Conservation (phyloP, 2,888 invertebrate genomes). For the Thyatira batis region DNA sequence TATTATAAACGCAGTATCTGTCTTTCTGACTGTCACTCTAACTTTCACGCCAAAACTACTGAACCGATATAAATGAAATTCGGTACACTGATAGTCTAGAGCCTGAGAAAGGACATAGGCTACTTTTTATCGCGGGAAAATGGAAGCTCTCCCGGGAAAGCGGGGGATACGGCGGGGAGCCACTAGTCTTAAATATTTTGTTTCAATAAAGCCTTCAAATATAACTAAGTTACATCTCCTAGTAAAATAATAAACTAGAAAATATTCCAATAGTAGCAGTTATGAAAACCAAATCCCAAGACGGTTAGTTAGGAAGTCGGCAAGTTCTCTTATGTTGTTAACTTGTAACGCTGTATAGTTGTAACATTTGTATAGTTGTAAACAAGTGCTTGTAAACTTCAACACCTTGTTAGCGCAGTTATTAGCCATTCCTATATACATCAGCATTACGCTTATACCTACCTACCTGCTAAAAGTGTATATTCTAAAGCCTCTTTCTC, state of each 20-base stretch:
- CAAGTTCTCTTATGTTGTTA: slow-evolving; percentile 36
- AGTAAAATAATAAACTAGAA: slow-evolving; percentile 6
- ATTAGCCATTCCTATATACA: slow-evolving; percentile 3
- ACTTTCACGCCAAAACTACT: no score
- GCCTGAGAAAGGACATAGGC: no score
- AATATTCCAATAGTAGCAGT: slow-evolving; percentile 25
- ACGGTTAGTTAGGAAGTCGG: slow-evolving; percentile 45
- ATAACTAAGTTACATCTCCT: no score
- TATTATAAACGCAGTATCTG: no score
- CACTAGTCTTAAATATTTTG: no score
- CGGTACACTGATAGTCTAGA: no score
- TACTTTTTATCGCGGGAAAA: no score
- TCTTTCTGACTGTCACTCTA: no score
- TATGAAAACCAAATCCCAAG: slow-evolving; percentile 46
- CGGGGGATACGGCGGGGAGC: no score
- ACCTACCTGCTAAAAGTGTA: background rate
- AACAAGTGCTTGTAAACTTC: slow-evolving; percentile 30
- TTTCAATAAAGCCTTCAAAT: no score
- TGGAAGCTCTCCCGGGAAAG: no score
- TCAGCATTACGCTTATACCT: background rate
- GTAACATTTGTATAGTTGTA: slow-evolving; percentile 34
- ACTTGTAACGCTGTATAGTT: slow-evolving; percentile 20
- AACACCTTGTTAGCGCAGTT: slow-evolving; percentile 40
- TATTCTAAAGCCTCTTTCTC: background rate
- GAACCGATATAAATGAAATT: no score